phyloP scores from a whole-genome alignment of 2,797 vertebrate species.

The Gallinago solitaria region DNA sequence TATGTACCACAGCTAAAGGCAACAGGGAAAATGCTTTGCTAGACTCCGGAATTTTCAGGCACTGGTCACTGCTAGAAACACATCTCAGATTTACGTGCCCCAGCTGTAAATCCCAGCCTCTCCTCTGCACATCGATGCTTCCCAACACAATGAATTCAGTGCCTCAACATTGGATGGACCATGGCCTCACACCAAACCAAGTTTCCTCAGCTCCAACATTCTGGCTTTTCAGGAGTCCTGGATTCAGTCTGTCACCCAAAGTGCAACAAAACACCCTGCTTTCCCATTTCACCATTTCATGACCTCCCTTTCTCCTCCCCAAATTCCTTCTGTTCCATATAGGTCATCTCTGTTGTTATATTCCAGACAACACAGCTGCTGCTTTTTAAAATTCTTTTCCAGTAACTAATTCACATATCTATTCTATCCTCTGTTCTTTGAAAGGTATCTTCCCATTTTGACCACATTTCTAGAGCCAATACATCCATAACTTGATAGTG shows the following conservation, averaged over 20 bases:
- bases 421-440: not conserved
- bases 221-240: not conserved
- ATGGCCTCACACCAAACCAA: rapidly evolving
- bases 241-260: not conserved
- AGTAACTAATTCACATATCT: not conserved
- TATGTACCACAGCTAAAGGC: not conserved
- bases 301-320: not conserved
- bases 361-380: not conserved
- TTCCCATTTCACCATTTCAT: not conserved
- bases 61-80: not conserved
- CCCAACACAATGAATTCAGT: not conserved
- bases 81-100: not conserved
- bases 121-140: not conserved
- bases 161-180: not conserved
- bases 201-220: not conserved
- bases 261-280: not conserved
- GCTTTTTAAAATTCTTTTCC: not conserved
- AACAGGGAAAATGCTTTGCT: not conserved
- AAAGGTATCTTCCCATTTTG: not conserved
- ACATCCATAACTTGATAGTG: not conserved
- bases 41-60: not conserved
- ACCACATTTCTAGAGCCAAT: not conserved
- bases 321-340: not conserved
- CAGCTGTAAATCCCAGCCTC: not conserved
- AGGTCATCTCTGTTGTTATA: not conserved